Conservation (phyloP, 2,888 invertebrate species). For the Polia nebulosa region DNA sequence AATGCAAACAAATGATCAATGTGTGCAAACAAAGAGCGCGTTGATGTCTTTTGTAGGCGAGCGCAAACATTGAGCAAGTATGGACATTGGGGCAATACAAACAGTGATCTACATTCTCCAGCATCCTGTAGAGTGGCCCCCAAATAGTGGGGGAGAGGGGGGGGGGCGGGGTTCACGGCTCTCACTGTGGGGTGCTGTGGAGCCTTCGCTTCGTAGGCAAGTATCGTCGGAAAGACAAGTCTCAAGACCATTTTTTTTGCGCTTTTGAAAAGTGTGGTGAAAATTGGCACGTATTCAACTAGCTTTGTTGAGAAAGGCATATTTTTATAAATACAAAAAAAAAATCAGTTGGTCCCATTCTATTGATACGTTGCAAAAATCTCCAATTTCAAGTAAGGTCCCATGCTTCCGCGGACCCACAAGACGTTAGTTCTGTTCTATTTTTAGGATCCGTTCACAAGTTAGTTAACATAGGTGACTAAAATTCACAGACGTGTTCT, state of each 20-base stretch:
- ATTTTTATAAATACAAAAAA: not conserved
- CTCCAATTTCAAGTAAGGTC: not conserved
- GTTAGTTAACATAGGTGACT: not conserved
- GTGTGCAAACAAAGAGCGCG: slow-evolving; percentile 53
- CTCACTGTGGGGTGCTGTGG: slow-evolving; percentile 58
- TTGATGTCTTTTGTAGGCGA: slow-evolving; percentile 67
- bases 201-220: slow-evolving; percentile 9
- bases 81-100: not conserved
- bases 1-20: slow-evolving; percentile 21
- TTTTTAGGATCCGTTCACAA: slow-evolving; percentile 19
- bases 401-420: not conserved
- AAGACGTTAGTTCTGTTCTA: not conserved
- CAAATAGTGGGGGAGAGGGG: slow-evolving; percentile 29
- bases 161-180: slow-evolving; percentile 26
- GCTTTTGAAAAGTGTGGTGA: not conserved
- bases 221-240: slow-evolving; percentile 48
- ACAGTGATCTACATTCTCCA: slow-evolving; percentile 28
- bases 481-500: not conserved
- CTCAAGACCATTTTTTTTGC: not conserved
- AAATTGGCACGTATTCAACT: not conserved
- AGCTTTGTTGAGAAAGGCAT: not conserved
- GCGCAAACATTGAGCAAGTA: slow-evolving; percentile 18
- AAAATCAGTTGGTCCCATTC: too few species aligned
- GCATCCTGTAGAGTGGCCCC: slow-evolving; percentile 48
- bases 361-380: not conserved